Percentiles rank a stretch among this genome's conserved stretches.
Conservation (phyloP, 2,113 vertebrate genomes). For the Craseonycteris thonglongyai region DNA sequence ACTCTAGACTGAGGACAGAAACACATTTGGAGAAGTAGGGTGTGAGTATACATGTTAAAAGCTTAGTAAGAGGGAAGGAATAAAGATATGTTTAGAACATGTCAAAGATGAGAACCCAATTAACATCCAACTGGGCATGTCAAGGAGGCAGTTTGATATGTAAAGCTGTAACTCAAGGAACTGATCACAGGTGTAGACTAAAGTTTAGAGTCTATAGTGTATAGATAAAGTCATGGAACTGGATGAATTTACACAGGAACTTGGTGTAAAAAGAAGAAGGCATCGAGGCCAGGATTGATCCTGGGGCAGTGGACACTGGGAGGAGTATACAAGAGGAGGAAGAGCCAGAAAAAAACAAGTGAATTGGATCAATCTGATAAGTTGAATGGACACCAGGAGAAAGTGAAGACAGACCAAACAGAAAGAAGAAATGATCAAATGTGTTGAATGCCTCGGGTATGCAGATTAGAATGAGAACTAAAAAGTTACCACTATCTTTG, state of each 20-base stretch:
- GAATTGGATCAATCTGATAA: not conserved
- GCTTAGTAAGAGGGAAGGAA: not conserved
- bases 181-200: not conserved
- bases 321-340: not conserved
- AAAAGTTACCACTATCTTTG: not conserved
- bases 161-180: not conserved
- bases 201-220: not conserved
- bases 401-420: not conserved
- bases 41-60: not conserved
- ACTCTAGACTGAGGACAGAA: not conserved
- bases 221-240: not conserved
- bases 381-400: not conserved
- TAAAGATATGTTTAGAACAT: not conserved
- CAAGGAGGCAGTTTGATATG: not conserved
- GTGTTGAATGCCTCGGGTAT: not conserved
- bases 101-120: not conserved
- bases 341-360: not conserved
- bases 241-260: not conserved
- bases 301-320: not conserved
- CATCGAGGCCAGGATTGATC: not conserved
- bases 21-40: not conserved
- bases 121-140: not conserved
- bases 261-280: not conserved
- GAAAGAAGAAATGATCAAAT: not conserved
- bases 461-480: not conserved